These are phyloP conservation scores for Lampris megalopsis DNA, from an alignment of 2,113 vertebrate genomes.

Conservation along the genomic window DNA sequence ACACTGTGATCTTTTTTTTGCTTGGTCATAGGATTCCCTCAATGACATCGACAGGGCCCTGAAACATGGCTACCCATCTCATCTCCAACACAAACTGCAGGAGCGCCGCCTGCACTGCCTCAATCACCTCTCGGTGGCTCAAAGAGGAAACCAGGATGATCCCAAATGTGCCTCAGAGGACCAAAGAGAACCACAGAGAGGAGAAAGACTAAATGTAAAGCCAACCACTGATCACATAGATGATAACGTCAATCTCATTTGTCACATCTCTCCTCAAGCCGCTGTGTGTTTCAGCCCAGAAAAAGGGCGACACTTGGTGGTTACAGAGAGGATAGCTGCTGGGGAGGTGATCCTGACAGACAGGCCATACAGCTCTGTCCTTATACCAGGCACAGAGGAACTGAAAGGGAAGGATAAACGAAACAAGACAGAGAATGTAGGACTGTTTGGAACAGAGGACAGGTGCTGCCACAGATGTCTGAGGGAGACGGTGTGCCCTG, in stretches of 20 bases:
- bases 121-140: slow-evolving; percentile 62
- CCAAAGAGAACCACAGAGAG: slow-evolving; percentile 20
- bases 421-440: background rate
- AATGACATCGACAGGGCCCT: slow-evolving; percentile 87
- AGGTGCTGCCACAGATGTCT: slow-evolving; percentile 91
- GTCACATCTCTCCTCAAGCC: slow-evolving; percentile 74
- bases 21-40: slow-evolving; percentile 84
- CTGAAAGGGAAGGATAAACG: slow-evolving; percentile 9
- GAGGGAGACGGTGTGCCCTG: slow-evolving; percentile 67
- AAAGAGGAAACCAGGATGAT: slow-evolving; percentile 19
- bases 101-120: slow-evolving; percentile 85
- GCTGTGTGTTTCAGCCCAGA: slow-evolving; percentile 75
- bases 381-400: slow-evolving; percentile 81
- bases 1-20: slow-evolving; percentile 5
- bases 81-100: slow-evolving; percentile 86
- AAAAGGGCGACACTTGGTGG: slow-evolving; percentile 89
- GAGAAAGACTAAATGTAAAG: background rate
- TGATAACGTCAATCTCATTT: slow-evolving; percentile 19
- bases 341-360: slow-evolving; percentile 89
- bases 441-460: slow-evolving; percentile 74
- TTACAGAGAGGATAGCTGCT: slow-evolving; percentile 78
- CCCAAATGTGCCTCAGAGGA: slow-evolving; percentile 21
- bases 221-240: background rate
- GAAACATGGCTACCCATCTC: slow-evolving; percentile 85
- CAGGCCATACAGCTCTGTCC: slow-evolving; percentile 89